Evolutionary conservation across 2,113 vertebrate genomes (phyloP), one percentile per base, ranked within the genome.

Genomic region (Chaenocephalus aceratus): DNA sequence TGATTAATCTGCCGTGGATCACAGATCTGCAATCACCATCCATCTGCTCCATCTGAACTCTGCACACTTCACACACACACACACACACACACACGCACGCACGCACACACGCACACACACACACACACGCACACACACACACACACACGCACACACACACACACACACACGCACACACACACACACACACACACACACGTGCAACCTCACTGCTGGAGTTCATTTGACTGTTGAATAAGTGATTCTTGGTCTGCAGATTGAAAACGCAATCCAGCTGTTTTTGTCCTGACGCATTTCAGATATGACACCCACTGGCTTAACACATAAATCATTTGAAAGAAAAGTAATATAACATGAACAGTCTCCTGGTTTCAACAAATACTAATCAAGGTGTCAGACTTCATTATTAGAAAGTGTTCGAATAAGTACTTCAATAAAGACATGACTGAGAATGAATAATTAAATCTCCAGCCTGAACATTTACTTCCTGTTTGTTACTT

Each of bases 1-100:
- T 77, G 76, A 72, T 77, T 79, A 74, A 86, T 84, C 73, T 49
- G 72, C 67, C 46, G 69, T 14, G 59, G 79, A 83, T 90, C 82
- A 83, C 77, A 85, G 77, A 79, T 66, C 60, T 81, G 61, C 62
- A 70, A 51, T 82, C 85, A 77, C 41, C 70, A 73, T 80, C 85
- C 83, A 88, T 81, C 78, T 87, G 82, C 69, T 86, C 48, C 52
- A 69, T 85, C 26, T 74, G 64, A 77, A 72, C 66, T 58, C 46
- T 6, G 41, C 15, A 71, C 45, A 60, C 72, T 54, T n/a, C n/a
- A n/a, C n/a, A n/a, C n/a, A n/a, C n/a, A 21, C 21, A 21, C 21
- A 21, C 21, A 21, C 21, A 0, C 57, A 2, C 59, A 1, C 74
- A 45, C 51, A 30, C 59, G 21, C 41, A 1, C 41, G 18, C 34